These are phyloP conservation scores for Bombyx mori DNA, from an alignment of 1,140 invertebrate species.

Conservation along the genomic window ASM3026992v2 NC_085113.1:7573001-7573500, in stretches of 20 bases:
- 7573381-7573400: neutral
- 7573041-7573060: slow-evolving; percentile 50
- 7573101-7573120: slow-evolving; percentile 99
- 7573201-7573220: too few relatives aligned
- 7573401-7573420: neutral
- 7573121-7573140: slow-evolving; percentile 95
- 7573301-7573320: too few relatives aligned
- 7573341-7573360: too few relatives aligned
- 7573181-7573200: too few relatives aligned
- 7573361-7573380: too few relatives aligned
- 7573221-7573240: too few relatives aligned
- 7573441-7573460: slow-evolving; percentile 98
- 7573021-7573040: slow-evolving; percentile 42
- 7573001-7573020: slow-evolving; percentile 57
- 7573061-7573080: slow-evolving; percentile 36
- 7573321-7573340: too few relatives aligned
- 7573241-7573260: too few relatives aligned
- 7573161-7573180: too few relatives aligned
- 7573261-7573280: too few relatives aligned
- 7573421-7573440: slow-evolving; percentile 75
- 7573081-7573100: slow-evolving; percentile 74
- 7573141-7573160: slow-evolving; percentile 77
- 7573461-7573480: slow-evolving; percentile 97
- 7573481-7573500: slow-evolving; percentile 98
- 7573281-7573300: too few relatives aligned